Evolutionary conservation across 2,797 vertebrate species (phyloP).

Genomic region (Champsocephalus esox): DNA sequence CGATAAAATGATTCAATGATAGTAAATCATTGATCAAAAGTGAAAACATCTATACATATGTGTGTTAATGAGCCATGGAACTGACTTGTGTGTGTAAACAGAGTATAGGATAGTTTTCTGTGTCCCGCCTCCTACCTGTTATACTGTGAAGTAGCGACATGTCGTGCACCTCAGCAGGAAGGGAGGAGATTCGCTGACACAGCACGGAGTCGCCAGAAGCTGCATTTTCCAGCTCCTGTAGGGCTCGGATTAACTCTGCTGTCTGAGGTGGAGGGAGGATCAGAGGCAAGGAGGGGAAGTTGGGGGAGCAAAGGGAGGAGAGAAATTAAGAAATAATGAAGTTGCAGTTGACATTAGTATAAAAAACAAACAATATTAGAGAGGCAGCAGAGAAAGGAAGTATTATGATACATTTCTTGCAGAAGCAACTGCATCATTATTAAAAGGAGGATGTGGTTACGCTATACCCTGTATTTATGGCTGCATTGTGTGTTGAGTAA

Average conservation of each 20-base stretch:
- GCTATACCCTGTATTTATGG: slow-evolving; percentile 9
- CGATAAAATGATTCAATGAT: too few species aligned
- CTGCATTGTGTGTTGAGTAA: slow-evolving; percentile 1
- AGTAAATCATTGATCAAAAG: too few species aligned
- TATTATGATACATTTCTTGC: background rate
- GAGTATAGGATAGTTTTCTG: background rate
- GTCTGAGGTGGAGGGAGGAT: slow-evolving; percentile 81
- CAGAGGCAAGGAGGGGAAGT: background rate
- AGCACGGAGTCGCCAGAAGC: slow-evolving; percentile 94
- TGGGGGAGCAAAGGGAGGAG: background rate
- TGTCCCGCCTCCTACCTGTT: slow-evolving; percentile 86
- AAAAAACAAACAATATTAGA: background rate
- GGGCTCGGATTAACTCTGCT: slow-evolving; percentile 94
- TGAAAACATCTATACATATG: too few species aligned
- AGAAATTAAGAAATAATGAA: background rate
- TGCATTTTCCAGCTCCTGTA: slow-evolving; percentile 98
- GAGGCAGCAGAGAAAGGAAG: background rate
- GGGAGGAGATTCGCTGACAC: slow-evolving; percentile 94
- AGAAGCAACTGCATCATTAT: background rate
- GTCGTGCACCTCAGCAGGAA: slow-evolving; percentile 97
- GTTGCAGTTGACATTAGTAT: background rate
- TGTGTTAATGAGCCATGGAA: background rate
- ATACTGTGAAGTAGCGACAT: slow-evolving; percentile 94
- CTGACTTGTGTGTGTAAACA: background rate
- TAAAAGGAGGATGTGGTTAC: background rate